Percentiles rank a stretch among this genome's conserved stretches.
Conservation (phyloP, 2,797 vertebrate genomes). For the Semaprochilodus insignis region DNA sequence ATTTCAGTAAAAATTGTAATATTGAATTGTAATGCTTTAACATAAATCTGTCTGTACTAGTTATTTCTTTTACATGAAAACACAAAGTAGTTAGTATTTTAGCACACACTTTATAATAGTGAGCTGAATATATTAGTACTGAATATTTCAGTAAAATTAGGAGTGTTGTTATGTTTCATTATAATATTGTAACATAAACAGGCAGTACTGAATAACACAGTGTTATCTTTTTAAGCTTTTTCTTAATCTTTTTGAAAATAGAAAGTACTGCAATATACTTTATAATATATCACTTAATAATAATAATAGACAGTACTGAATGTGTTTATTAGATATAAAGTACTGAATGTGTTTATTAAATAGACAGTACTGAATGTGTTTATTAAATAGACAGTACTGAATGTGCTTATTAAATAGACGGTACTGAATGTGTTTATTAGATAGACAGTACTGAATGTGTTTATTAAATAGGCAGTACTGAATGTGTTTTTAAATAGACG, state of each 20-base stretch:
- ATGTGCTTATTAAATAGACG: neutral
- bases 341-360: neutral
- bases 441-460: neutral
- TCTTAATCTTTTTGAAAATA: no score
- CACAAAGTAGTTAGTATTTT: no score
- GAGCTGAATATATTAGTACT: no score
- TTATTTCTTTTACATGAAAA: no score
- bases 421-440: neutral
- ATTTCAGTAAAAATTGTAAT: no score
- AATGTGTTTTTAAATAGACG: neutral
- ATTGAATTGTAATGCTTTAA: no score
- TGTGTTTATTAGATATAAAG: neutral
- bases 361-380: neutral
- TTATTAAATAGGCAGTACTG: neutral
- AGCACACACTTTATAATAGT: no score
- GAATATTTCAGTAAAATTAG: no score
- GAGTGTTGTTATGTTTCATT: no score
- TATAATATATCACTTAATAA: neutral
- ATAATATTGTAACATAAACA: neutral
- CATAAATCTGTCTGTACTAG: no score
- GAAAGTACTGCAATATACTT: neutral
- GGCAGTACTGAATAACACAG: neutral
- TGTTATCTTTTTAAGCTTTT: no score
- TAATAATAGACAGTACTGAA: neutral
- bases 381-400: neutral